Evolutionary conservation across 2,797 vertebrate genomes (phyloP), one percentile per base, ranked within the genome.

Genomic region (Helostoma temminkii): DNA sequence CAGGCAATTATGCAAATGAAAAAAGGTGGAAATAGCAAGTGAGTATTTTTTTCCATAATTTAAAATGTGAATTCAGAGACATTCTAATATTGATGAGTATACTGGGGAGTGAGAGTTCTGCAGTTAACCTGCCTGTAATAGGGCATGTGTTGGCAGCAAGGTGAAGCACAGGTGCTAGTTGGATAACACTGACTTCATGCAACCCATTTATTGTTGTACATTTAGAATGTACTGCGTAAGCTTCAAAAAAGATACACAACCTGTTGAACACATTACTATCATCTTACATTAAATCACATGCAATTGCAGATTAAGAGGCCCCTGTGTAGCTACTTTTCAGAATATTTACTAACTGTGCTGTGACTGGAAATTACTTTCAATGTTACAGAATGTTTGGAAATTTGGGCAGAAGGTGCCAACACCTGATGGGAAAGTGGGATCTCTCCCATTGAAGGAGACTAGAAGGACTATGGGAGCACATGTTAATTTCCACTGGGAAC

Each of bases 401-500:
- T 54, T 16, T 66, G 48, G 41, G 16, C 42, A 76, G 22, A 69
- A 54, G 39, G 56, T 54, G 16, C 68, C 12, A 59, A 66, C 19
- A 68, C 46, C 62, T 78, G 66, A 77, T 48, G 59, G 58, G 41
- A 66, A 15, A 52, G 50, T 1, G 2, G 41, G 32, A 41, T 55
- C 28, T 78, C 19, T 66, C 46, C 26, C 66, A 42, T 74, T 60
- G 46, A 75, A 83, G 59, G 55, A 74, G 76, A 68, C 53, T 69
- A 84, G 78, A 77, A 43, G 45, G 76, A 65, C 57, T 47, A 46
- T 66, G 39, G 48, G 15, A 84, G 66, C 79, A 79, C 74, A 83
- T 72, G 71, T 81, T 85, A 48, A 50, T 74, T 64, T 79, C 70
- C 52, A 70, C 80, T 85, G 45, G 59, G 68, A 66, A 88, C 59